phyloP scores from a whole-genome alignment of 1,140 invertebrate genomes.

The Drosophila watanabei region DNA sequence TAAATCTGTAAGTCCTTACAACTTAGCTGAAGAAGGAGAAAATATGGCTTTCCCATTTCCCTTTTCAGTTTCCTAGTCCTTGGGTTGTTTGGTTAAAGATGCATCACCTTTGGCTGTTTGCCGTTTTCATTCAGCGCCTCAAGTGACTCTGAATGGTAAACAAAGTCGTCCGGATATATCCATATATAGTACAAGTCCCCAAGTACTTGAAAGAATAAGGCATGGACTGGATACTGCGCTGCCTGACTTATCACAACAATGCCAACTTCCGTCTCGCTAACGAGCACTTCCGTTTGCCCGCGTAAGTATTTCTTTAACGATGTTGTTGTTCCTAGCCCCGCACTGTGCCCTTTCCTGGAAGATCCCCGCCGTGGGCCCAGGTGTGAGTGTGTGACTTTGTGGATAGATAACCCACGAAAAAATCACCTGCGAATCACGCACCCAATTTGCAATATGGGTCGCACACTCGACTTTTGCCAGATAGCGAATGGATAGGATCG shows the following conservation, averaged over 20 bases:
- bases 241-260: conserved; percentile 64
- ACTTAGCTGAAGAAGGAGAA: no score
- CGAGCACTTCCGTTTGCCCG: conserved; percentile 64
- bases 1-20: neutral
- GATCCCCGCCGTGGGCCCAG: conserved; percentile 2
- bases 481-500: conserved; percentile 11
- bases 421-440: conserved; percentile 52
- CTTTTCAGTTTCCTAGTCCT: neutral
- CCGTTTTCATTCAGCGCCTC: conserved; percentile 2
- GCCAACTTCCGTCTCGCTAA: conserved; percentile 64
- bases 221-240: conserved; percentile 29
- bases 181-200: conserved; percentile 13
- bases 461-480: conserved; percentile 35
- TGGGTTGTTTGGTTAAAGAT: neutral
- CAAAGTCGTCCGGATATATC: neutral
- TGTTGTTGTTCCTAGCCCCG: neutral
- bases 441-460: conserved; percentile 36
- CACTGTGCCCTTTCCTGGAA: conserved; percentile 1
- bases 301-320: conserved; percentile 1
- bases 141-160: conserved; percentile 20
- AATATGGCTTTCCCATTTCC: neutral
- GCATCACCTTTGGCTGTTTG: no score
- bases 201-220: conserved; percentile 22
- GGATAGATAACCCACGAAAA: conserved; percentile 22
- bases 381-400: conserved; percentile 26